These are phyloP conservation scores for Drosophila kuntzei DNA, from an alignment of 2,888 invertebrate species.

Conservation along the genomic window DNA sequence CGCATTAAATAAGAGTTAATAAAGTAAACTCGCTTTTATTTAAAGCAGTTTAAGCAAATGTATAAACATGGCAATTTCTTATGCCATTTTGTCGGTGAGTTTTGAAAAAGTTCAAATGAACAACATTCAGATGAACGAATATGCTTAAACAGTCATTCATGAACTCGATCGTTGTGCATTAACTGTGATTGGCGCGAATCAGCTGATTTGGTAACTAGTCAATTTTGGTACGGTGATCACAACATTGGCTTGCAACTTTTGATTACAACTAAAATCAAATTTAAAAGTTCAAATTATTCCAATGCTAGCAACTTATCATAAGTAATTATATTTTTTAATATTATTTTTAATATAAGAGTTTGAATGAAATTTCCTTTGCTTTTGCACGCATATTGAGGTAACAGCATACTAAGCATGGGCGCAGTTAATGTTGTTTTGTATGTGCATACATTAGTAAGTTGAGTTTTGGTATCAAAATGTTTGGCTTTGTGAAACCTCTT, in stretches of 20 bases:
- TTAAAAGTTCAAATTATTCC: not conserved
- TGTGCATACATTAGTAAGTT: slow-evolving; percentile 12
- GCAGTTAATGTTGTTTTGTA: slow-evolving; percentile 9
- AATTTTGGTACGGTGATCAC: slow-evolving; percentile 11
- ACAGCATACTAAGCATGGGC: slow-evolving; percentile 29
- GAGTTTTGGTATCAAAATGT: slow-evolving; percentile 34
- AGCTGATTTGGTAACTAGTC: slow-evolving; percentile 29
- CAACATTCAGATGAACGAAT: no score
- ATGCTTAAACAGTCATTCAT: no score
- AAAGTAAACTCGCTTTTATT: no score
- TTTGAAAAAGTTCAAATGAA: no score
- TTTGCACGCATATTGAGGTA: not conserved
- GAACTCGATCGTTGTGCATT: slow-evolving; percentile 8
- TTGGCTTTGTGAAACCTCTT: slow-evolving; percentile 29
- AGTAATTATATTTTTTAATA: not conserved
- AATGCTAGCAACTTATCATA: not conserved
- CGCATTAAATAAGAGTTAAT: no score
- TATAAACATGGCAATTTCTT: no score
- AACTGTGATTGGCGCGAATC: slow-evolving; percentile 22
- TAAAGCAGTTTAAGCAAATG: no score
- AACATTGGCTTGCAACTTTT: not conserved
- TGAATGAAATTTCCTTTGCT: not conserved
- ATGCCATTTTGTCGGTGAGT: no score
- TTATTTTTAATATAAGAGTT: no score
- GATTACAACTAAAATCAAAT: not conserved